phyloP scores from a whole-genome alignment of 2,797 vertebrate species.

The Xiphophorus birchmanni region DNA sequence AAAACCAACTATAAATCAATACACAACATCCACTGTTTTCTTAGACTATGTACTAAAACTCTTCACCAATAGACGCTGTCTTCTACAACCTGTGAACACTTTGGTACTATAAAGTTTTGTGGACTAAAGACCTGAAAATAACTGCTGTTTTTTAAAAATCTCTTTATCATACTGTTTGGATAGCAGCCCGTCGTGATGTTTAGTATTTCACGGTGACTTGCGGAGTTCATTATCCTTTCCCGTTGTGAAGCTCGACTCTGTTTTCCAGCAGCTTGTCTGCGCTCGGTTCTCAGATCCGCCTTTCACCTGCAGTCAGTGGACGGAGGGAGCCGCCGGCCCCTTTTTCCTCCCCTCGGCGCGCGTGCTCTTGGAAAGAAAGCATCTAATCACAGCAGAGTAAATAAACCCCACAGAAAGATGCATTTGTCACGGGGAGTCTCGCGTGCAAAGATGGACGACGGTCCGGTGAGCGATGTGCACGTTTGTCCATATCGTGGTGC shows the following conservation, averaged over 20 bases:
- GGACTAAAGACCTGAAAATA: background rate
- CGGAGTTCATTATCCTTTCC: constrained; percentile 43
- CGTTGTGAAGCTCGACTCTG: constrained; percentile 26
- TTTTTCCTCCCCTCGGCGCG: constrained; percentile 6
- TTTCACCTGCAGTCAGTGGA: constrained; percentile 45
- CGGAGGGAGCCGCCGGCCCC: constrained; percentile 39
- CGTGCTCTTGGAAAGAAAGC: constrained; percentile 44
- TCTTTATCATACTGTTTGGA: constrained; percentile 28
- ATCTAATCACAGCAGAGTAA: constrained; percentile 63
- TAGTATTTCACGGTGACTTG: constrained; percentile 36
- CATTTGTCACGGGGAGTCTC: constrained; percentile 64
- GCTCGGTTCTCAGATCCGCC: constrained; percentile 53
- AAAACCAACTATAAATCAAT: background rate
- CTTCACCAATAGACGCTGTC: background rate
- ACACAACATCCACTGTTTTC: background rate
- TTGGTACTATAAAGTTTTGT: background rate
- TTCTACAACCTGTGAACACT: background rate
- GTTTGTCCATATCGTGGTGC: constrained; percentile 73
- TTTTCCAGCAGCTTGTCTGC: constrained; percentile 46
- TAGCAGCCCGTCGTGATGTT: constrained; percentile 33
- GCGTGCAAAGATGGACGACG: constrained; percentile 76
- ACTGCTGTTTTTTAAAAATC: background rate
- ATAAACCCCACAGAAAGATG: constrained; percentile 52
- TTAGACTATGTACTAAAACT: background rate
- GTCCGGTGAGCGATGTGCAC: constrained; percentile 71